These are phyloP conservation scores for Dione vanillae DNA, from an alignment of 2,888 invertebrate genomes.

Conservation along the genomic window DNA sequence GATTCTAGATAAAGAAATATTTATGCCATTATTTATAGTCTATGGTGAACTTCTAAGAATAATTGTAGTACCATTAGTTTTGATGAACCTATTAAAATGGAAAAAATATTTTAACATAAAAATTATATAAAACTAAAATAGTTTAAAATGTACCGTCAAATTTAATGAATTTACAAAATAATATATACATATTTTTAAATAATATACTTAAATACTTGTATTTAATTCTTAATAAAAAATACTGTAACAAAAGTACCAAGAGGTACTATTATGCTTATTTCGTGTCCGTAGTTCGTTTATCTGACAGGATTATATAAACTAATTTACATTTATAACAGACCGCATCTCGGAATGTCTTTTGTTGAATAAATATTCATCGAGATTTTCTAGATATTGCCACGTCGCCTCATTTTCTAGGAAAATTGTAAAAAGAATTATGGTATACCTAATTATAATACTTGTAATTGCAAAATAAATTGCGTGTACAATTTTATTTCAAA, in stretches of 20 bases:
- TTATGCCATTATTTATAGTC: background rate
- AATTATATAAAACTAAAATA: no score
- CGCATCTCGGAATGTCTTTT: slow-evolving; percentile 59
- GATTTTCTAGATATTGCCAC: slow-evolving; percentile 40
- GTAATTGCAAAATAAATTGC: background rate
- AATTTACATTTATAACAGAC: slow-evolving; percentile 62
- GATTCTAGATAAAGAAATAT: background rate
- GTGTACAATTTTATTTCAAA: no score
- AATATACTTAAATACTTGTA: no score
- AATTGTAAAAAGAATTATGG: slow-evolving; percentile 2
- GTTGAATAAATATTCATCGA: slow-evolving; percentile 52
- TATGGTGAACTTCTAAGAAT: slow-evolving; percentile 8
- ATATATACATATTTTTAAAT: no score
- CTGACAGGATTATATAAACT: slow-evolving; percentile 56
- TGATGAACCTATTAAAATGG: no score
- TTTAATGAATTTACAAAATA: no score
- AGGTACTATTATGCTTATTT: slow-evolving; percentile 3
- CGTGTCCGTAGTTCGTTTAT: slow-evolving; percentile 51
- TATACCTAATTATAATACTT: background rate
- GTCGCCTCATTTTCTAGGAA: slow-evolving; percentile 35
- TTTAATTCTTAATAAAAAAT: background rate
- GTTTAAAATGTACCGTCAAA: no score
- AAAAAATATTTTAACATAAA: no score
- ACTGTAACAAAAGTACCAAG: background rate
- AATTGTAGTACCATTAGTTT: background rate